These are phyloP conservation scores for Yasuhikotakia modesta DNA, from an alignment of 2,797 vertebrate species.

Conservation along the genomic window DNA sequence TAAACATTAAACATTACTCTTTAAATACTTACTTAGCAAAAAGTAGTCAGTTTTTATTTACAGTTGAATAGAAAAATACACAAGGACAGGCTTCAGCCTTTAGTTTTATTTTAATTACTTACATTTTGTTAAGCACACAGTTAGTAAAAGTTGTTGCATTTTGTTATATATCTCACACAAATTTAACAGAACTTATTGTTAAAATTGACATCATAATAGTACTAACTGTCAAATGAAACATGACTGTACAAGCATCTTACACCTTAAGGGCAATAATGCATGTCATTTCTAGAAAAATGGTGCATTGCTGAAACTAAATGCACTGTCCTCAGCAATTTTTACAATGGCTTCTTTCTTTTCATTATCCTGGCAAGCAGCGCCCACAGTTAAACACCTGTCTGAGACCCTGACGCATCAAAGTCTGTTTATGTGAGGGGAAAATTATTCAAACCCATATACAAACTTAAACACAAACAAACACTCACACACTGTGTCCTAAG, in stretches of 20 bases:
- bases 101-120: neutral
- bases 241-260: neutral
- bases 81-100: neutral
- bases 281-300: neutral
- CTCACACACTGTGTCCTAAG: neutral
- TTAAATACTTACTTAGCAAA: no score
- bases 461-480: neutral
- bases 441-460: constrained; percentile 1
- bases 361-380: constrained; percentile 14
- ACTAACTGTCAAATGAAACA: neutral
- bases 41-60: neutral
- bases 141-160: neutral
- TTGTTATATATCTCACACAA: no score
- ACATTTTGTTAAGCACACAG: neutral
- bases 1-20: no score
- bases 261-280: neutral
- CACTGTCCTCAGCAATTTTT: neutral
- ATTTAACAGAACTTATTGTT: constrained; percentile 3
- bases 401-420: neutral
- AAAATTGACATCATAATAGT: neutral
- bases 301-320: neutral
- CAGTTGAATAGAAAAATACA: neutral
- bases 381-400: neutral
- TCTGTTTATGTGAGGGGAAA: neutral
- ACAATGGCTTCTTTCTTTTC: neutral